These are phyloP conservation scores for Agrypnia vestita DNA, from an alignment of 1,140 invertebrate genomes.

Conservation along the genomic window DNA sequence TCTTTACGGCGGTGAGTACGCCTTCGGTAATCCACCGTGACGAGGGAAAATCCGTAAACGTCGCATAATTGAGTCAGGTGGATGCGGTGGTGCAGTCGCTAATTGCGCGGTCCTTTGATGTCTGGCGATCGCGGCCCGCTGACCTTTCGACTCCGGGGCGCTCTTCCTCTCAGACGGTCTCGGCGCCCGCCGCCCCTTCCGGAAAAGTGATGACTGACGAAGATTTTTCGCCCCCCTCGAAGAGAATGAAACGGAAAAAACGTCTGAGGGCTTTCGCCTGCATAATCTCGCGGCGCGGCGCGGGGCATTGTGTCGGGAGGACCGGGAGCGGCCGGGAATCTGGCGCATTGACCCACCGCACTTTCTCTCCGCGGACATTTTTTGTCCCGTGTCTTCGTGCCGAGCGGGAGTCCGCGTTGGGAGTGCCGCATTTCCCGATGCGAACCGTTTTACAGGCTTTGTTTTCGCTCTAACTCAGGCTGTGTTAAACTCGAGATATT, in stretches of 20 bases:
- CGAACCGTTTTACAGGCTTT: no score
- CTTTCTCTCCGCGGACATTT: constrained; percentile 1
- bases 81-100: not conserved
- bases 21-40: constrained; percentile 9
- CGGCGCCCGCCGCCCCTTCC: constrained; percentile 3
- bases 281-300: constrained; percentile 41
- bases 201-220: constrained; percentile 28
- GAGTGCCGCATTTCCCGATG: not conserved
- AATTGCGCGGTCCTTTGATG: constrained; percentile 35
- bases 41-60: constrained; percentile 15
- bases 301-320: constrained; percentile 34
- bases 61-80: constrained; percentile 32
- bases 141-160: constrained; percentile 30
- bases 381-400: not conserved
- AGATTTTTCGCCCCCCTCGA: constrained; percentile 15
- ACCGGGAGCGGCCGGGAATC: not conserved
- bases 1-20: not conserved
- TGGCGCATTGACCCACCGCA: constrained; percentile 10
- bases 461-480: no score
- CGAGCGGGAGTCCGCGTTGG: not conserved
- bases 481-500: no score
- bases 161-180: constrained; percentile 4
- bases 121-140: constrained; percentile 13
- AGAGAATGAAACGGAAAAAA: constrained; percentile 46
- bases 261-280: constrained; percentile 43